A percentile compares a stretch with the other conserved stretches of the same genome.
Evolutionary conservation across 2,113 vertebrate genomes (phyloP).

Genomic region (Benitochromis conjunctus): DNA sequence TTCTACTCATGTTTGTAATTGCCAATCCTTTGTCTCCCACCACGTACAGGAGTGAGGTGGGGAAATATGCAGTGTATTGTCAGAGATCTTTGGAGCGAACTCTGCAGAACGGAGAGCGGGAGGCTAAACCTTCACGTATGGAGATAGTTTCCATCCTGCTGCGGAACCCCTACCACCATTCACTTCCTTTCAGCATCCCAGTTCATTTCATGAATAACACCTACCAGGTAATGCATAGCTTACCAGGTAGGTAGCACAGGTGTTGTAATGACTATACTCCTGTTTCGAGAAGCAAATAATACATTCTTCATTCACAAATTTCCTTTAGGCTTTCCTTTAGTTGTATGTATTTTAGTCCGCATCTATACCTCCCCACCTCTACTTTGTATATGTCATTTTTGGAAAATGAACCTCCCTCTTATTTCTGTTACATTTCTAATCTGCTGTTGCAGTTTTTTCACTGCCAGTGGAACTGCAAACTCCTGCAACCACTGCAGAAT

Average conservation of each 20-base stretch:
- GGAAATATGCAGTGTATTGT: slow-evolving; percentile 88
- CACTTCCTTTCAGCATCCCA: slow-evolving; percentile 88
- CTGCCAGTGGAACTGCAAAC: not conserved
- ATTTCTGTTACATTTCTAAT: not conserved
- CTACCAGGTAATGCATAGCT: slow-evolving; percentile 77
- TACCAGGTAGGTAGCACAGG: not conserved
- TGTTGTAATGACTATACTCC: not conserved
- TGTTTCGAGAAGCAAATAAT: not conserved
- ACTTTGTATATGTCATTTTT: not conserved
- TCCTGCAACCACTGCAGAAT: not conserved
- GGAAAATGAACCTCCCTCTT: not conserved
- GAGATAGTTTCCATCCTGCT: slow-evolving; percentile 89
- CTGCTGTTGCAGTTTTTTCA: not conserved
- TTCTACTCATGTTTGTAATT: not conserved
- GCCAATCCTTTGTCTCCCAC: not conserved
- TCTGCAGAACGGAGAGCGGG: slow-evolving; percentile 80
- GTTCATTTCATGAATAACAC: slow-evolving; percentile 89
- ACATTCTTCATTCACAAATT: not conserved
- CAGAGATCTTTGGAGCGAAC: slow-evolving; percentile 83
- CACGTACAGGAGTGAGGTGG: slow-evolving; percentile 78
- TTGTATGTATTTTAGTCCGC: not conserved
- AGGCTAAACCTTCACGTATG: slow-evolving; percentile 87
- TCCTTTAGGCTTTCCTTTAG: not conserved
- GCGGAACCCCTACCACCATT: slow-evolving; percentile 89
- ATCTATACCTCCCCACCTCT: not conserved